phyloP scores from a whole-genome alignment of 2,888 invertebrate species.

The Cosmia trapezina region DNA sequence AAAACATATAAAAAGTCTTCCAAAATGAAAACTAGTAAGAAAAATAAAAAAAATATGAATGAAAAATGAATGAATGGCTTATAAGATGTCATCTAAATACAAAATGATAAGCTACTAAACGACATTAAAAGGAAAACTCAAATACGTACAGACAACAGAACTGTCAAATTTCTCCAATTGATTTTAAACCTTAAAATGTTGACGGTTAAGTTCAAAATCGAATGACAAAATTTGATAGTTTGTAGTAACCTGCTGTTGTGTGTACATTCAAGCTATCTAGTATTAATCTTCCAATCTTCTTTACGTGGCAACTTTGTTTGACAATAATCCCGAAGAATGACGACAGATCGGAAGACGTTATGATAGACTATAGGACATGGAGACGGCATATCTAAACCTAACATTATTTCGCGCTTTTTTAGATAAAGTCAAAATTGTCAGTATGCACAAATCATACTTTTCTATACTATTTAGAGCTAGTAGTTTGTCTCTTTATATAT shows the following conservation, averaged over 20 bases:
- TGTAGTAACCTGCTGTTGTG: too few relatives aligned
- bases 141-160: neutral
- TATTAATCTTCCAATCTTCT: slow-evolving; percentile 4
- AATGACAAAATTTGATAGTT: too few relatives aligned
- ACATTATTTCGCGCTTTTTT: neutral
- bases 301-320: neutral
- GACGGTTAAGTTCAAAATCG: too few relatives aligned
- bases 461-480: neutral
- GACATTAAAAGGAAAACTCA: neutral
- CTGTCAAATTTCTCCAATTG: too few relatives aligned
- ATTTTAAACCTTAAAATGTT: too few relatives aligned
- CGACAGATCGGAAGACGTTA: slow-evolving; percentile 8
- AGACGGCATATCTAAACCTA: slow-evolving; percentile 16
- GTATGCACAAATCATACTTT: neutral
- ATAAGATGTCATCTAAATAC: slow-evolving; percentile 3
- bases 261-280: neutral
- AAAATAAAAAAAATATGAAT: slow-evolving; percentile 8
- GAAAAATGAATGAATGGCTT: slow-evolving; percentile 17
- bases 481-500: neutral
- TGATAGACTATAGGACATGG: neutral
- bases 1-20: neutral
- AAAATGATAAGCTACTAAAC: slow-evolving; percentile 13
- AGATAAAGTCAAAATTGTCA: slow-evolving; percentile 15
- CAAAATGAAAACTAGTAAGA: neutral
- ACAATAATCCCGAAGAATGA: neutral